phyloP scores from a whole-genome alignment of 2,797 vertebrate genomes.

The Iguana delicatissima region DNA sequence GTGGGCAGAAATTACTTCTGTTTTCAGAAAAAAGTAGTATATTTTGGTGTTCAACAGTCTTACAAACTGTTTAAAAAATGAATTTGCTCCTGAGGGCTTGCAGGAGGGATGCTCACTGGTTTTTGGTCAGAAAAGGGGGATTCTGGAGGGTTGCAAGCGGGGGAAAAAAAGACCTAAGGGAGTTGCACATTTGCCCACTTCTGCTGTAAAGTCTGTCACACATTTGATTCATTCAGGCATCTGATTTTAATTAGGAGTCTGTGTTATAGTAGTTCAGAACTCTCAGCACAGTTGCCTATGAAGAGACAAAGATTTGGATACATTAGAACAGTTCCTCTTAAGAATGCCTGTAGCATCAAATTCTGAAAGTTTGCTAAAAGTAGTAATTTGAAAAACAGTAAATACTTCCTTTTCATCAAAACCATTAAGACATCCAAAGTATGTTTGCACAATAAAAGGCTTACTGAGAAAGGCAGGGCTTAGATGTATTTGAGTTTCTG shows the following conservation, averaged over 20 bases:
- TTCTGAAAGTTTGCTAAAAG: background rate
- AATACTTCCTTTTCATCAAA: background rate
- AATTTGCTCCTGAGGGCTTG: no score
- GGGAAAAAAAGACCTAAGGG: no score
- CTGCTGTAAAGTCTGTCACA: background rate
- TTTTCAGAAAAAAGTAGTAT: no score
- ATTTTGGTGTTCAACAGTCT: no score
- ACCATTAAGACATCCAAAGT: background rate
- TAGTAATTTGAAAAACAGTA: background rate
- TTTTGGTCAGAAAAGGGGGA: no score
- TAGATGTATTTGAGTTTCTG: background rate
- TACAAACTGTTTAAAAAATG: no score
- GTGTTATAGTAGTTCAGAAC: background rate
- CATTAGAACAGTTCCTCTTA: background rate
- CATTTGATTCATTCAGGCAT: background rate
- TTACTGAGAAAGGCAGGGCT: background rate
- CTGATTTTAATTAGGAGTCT: background rate
- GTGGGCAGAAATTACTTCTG: no score
- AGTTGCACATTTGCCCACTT: no score
- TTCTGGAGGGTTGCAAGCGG: no score
- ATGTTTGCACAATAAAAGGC: background rate
- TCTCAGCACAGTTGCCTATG: background rate
- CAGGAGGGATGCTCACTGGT: no score
- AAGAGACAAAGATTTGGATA: background rate
- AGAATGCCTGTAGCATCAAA: background rate